Percentiles rank a stretch among this genome's conserved stretches.
Conservation (phyloP, 2,797 vertebrate genomes). For the Galaxias olidus region DNA sequence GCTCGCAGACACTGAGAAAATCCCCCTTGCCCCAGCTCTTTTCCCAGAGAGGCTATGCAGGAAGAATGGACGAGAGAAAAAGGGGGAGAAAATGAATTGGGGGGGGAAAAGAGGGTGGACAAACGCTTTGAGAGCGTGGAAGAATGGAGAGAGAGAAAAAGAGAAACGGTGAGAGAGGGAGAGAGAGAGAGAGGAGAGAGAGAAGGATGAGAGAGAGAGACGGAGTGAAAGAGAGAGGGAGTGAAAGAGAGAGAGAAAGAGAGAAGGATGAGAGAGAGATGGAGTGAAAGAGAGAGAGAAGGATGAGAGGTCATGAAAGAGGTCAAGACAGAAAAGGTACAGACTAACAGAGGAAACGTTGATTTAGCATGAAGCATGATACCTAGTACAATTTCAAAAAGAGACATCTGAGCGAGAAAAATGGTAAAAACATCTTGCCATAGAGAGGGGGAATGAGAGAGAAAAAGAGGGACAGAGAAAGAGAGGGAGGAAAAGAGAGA, state of each 20-base stretch:
- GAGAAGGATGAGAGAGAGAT: background rate
- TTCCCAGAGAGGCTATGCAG: conserved; percentile 6
- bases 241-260: background rate
- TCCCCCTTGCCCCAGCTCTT: conserved; percentile 56
- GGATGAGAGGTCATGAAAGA: background rate
- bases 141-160: background rate
- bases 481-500: background rate
- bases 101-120: background rate
- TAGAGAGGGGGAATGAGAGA: background rate
- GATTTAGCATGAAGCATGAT: conserved; percentile 65
- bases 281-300: conserved; percentile 9
- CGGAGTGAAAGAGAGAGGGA: background rate
- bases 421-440: conserved; percentile 9
- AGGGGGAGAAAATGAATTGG: background rate
- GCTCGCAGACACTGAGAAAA: conserved; percentile 65
- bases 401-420: conserved; percentile 42
- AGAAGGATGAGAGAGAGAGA: background rate
- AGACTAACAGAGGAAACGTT: conserved; percentile 52
- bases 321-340: conserved; percentile 32
- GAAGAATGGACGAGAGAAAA: background rate
- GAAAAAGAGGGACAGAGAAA: conserved; percentile 28
- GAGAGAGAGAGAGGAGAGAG: background rate
- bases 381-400: conserved; percentile 63
- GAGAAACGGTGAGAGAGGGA: background rate
- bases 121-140: background rate